phyloP scores from a whole-genome alignment of 2,888 invertebrate genomes.

The Andrena bucephala region DNA sequence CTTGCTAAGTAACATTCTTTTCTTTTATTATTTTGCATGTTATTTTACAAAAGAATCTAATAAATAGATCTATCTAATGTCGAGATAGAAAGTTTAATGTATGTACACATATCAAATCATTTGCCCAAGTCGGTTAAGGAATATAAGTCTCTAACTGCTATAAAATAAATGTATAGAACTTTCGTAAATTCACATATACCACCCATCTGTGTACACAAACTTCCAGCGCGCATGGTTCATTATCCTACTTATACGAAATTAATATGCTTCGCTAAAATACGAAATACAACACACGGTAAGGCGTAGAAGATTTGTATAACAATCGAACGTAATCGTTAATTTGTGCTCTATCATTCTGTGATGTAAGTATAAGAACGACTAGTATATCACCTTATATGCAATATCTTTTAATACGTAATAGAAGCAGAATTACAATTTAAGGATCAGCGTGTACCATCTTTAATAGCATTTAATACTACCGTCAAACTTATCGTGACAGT shows the following conservation, averaged over 20 bases:
- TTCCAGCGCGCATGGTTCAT: background rate
- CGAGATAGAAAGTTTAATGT: conserved; percentile 15
- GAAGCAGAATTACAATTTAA: conserved; percentile 41
- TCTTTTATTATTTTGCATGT: conserved; percentile 28
- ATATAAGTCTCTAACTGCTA: conserved; percentile 17
- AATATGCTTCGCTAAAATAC: conserved; percentile 52
- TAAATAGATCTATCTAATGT: conserved; percentile 21
- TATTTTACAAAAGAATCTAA: conserved; percentile 34
- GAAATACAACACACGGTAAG: conserved; percentile 61
- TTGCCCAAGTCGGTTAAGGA: background rate
- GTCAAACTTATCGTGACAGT: conserved; percentile 26
- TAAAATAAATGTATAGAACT: conserved; percentile 31
- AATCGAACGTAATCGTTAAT: conserved; percentile 31
- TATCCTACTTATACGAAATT: conserved; percentile 26
- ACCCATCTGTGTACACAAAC: conserved; percentile 18
- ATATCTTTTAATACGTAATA: conserved; percentile 32
- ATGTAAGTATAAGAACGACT: conserved; percentile 51
- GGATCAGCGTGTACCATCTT: conserved; percentile 5
- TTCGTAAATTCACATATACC: conserved; percentile 18
- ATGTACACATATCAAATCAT: conserved; percentile 29
- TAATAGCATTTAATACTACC: conserved; percentile 35
- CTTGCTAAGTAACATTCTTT: conserved; percentile 12
- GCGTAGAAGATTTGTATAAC: conserved; percentile 24
- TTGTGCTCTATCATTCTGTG: conserved; percentile 39
- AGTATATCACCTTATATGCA: conserved; percentile 34